Base-by-base conservation (phyloP, 2,888 invertebrate species). In the Lepidochitona cinerea region DNA sequence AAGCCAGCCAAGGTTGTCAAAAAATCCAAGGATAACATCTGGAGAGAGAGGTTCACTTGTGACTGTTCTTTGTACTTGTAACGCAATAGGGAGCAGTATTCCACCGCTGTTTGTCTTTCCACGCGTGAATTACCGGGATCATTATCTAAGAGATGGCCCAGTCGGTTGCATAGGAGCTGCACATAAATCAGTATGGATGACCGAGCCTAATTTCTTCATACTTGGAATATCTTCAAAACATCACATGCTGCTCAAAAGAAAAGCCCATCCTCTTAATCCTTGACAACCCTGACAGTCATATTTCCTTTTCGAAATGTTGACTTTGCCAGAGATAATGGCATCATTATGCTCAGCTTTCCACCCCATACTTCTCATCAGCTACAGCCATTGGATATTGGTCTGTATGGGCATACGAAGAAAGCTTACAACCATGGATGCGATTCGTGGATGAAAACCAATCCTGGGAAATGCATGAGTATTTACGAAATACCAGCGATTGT, bases 291-390 rank as follows among this genome's bases (percentile, higher is more conserved):
- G 72, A 77, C 65, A 83, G 83, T 6, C 88, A 89, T 75, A 71
- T 87, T 7, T 68, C n/a, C 75, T 35, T 75, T 82, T 37, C 73
- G 77, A 14, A 73, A 70, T 7, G 69, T 91, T 75, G 75, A 85
- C 82, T 81, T 79, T 80, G 79, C 88, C 83, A 78, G 87, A 79
- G 83, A 85, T 37, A 83, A 84, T 82, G 89, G 90, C 4, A 86
- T 91, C 23, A 82, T 87, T 49, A 77, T 90, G 69, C 79, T 91
- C 18, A 88, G 90, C 3, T 85, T 90, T 53, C 90, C 88, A 33
- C 90, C 89, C n/a, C 90, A 91, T 79, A 88, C 88, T 71, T 85
- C 89, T 7, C 90, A 88, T 71, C 90, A 89, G 78, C 73, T 91
- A 54, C 91, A 92, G 83, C 91, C 91, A 14, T 81, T 91, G 18